phyloP scores from a whole-genome alignment of 2,113 vertebrate genomes.

The Coptodon rendalli region DNA sequence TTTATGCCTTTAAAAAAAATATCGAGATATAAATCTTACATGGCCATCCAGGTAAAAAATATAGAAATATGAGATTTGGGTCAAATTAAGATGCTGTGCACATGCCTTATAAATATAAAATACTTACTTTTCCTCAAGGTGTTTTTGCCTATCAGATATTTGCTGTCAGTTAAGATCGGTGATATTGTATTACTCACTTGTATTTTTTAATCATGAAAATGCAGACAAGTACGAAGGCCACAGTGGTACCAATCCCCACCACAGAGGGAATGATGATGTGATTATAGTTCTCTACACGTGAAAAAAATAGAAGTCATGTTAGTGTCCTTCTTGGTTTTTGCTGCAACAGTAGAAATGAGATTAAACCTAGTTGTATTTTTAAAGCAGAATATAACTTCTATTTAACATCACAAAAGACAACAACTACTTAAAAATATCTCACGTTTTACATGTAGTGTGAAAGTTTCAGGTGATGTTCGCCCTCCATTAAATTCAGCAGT shows the following conservation, averaged over 20 bases:
- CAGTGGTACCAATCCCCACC: background rate
- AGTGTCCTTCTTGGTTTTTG: background rate
- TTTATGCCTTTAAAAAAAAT: too few relatives aligned
- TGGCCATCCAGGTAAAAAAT: too few relatives aligned
- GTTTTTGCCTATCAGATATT: too few relatives aligned
- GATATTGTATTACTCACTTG: conserved; percentile 43
- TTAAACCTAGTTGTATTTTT: background rate
- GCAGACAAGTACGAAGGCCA: conserved; percentile 43
- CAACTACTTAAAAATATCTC: background rate
- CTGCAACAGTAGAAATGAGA: background rate
- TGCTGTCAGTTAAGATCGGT: background rate
- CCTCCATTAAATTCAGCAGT: background rate
- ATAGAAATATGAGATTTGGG: too few relatives aligned
- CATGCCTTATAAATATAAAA: too few relatives aligned
- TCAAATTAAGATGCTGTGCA: too few relatives aligned
- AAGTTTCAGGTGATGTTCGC: fast-evolving
- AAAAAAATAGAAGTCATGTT: background rate
- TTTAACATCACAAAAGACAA: background rate
- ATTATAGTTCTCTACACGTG: conserved; percentile 32
- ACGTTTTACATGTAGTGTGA: conserved; percentile 53
- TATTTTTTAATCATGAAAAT: conserved; percentile 59
- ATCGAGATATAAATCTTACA: too few relatives aligned
- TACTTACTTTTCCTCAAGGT: too few relatives aligned
- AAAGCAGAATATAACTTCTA: background rate
- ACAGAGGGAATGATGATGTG: conserved; percentile 58